Evolutionary conservation across 2,888 invertebrate genomes (phyloP), one percentile per base, ranked within the genome.

Genomic region (Ornithoptera alexandrae): DNA sequence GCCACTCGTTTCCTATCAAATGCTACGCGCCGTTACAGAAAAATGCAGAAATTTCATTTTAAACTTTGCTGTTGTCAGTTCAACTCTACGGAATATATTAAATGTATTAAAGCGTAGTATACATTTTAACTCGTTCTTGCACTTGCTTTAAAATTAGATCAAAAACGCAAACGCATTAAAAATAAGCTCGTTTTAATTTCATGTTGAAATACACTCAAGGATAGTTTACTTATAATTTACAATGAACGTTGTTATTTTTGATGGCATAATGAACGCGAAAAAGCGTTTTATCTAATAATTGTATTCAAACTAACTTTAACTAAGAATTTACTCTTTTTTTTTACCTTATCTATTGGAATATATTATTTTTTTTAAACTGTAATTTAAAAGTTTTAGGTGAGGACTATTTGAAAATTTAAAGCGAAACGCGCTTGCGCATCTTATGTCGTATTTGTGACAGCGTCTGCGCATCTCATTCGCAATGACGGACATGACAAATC

Each of bases 1-100:
- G 83, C 85, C 85, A 83, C 83, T 83, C 85, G 86, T 79, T 86
- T 84, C 85, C 81, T 85, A 83, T 88, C 89, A 84, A 80, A 83
- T 78, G 46, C 69, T 69, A 71, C 74, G 74, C 76, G 64, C 59
- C 73, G 74, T 63, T 42, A 59, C 30, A 62, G 65, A 65, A 71
- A 71, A 66, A 71, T 67, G 65, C 57, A 46, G 42, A 57, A 65
- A 68, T 68, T 65, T 68, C 58, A 24, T 58, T 63, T 62, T 46
- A 68, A 70, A 67, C 63, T 70, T 6, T 20, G 66, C 59, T 18
- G 58, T 39, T 53, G 58, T 56, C 62, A 62, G 56, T 65, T 46
- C 61, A 42, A 61, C 18, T 66, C 53, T 56, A 10, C n/a, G 56
- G 36, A 69, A 62, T 20, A 42, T 62, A 62, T 62, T 46, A 46